Percentiles rank a stretch among this genome's conserved stretches.
Evolutionary conservation across 1,140 invertebrate genomes (phyloP).

Genomic region (Ceratosolen fusciceps): DNA sequence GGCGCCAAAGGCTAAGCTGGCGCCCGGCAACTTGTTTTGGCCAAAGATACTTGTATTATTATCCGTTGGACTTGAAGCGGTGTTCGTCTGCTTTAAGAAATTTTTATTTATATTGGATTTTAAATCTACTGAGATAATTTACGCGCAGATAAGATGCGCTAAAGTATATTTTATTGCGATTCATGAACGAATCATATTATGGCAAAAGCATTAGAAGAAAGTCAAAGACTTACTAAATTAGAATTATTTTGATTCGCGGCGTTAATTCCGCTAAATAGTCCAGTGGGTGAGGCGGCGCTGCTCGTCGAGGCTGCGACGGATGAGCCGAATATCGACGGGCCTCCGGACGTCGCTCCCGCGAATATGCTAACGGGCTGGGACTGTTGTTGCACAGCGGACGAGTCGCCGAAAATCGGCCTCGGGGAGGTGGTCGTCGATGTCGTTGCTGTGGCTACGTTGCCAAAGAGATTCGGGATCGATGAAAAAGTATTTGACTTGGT

Average conservation of each 20-base stretch:
- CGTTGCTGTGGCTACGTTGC: not conserved
- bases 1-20: constrained; percentile 10
- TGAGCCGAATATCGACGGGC: constrained; percentile 48
- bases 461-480: constrained; percentile 30
- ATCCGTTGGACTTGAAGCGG: not conserved
- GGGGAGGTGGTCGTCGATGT: not conserved
- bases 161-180: too few relatives aligned
- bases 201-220: too few relatives aligned
- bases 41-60: constrained; percentile 12
- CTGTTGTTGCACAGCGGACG: not conserved
- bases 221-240: constrained; percentile 3
- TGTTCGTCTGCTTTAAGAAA: too few relatives aligned
- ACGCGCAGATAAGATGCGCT: too few relatives aligned
- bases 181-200: too few relatives aligned
- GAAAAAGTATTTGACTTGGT: not conserved
- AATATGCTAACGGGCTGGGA: constrained; percentile 11
- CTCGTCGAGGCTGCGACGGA: not conserved
- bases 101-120: too few relatives aligned
- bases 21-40: constrained; percentile 14
- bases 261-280: constrained; percentile 8
- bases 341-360: not conserved
- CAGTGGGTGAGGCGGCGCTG: not conserved
- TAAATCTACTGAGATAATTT: too few relatives aligned
- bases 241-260: not conserved
- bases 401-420: constrained; percentile 15